These are phyloP conservation scores for Herpailurus yagouaroundi DNA, from an alignment of 2,113 vertebrate genomes.

Conservation along the genomic window DNA sequence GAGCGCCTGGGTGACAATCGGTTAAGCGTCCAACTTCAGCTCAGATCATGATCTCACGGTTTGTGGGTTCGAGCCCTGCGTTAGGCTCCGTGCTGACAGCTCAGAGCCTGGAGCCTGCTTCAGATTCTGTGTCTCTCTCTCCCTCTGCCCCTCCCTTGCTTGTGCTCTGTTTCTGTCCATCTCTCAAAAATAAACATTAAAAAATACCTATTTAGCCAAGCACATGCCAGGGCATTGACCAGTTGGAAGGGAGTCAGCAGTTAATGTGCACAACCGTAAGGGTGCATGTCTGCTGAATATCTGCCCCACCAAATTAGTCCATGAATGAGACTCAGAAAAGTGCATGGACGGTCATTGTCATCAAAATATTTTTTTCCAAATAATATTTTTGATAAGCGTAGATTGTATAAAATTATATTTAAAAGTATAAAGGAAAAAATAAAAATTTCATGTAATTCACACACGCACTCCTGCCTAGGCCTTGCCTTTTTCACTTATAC, in stretches of 20 bases:
- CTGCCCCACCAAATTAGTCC: neutral
- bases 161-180: no score
- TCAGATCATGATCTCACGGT: no score
- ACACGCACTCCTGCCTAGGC: neutral
- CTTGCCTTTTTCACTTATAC: neutral
- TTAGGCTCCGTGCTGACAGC: no score
- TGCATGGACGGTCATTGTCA: neutral
- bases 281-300: neutral
- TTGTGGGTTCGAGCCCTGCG: no score
- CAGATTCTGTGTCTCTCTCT: no score
- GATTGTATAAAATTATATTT: neutral
- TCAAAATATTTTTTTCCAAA: neutral
- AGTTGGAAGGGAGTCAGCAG: neutral
- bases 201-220: neutral
- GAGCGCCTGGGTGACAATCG: no score
- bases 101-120: no score
- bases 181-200: no score
- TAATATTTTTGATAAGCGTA: neutral
- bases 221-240: neutral
- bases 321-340: neutral
- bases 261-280: rapidly evolving
- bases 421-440: neutral
- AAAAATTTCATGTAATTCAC: neutral
- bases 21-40: no score
- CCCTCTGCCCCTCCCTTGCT: no score